phyloP scores from a whole-genome alignment of 1,140 invertebrate species.

The Adoxophyes honmai region DNA sequence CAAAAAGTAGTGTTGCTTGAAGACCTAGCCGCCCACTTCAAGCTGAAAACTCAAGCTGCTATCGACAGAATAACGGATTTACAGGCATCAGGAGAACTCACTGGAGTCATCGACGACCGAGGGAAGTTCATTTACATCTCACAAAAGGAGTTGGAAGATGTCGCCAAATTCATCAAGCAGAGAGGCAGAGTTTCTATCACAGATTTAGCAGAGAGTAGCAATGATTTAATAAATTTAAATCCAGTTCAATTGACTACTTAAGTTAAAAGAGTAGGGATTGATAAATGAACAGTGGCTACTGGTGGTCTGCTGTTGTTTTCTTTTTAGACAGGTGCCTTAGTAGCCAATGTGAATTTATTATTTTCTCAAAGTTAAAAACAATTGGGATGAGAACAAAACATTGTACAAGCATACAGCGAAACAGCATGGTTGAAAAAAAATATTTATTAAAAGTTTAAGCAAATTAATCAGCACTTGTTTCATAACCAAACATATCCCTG shows the following conservation, averaged over 20 bases:
- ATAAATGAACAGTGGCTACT: too few relatives aligned
- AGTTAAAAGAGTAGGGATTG: background rate
- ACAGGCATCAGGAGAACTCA: slow-evolving; percentile 87
- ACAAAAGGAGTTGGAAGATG: slow-evolving; percentile 91
- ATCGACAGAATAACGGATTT: slow-evolving; percentile 93
- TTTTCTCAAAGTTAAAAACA: too few relatives aligned
- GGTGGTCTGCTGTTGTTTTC: too few relatives aligned
- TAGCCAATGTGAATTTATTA: too few relatives aligned
- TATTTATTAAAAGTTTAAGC: slow-evolving; percentile 23
- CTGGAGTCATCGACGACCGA: slow-evolving; percentile 98
- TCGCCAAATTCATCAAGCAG: slow-evolving; percentile 97
- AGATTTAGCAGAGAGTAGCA: slow-evolving; percentile 96
- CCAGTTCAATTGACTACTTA: slow-evolving; percentile 60
- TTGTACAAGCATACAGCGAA: background rate
- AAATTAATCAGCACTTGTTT: slow-evolving; percentile 51
- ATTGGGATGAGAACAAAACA: too few relatives aligned
- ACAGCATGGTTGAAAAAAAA: slow-evolving; percentile 16
- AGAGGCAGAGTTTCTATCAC: slow-evolving; percentile 95
- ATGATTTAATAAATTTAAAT: slow-evolving; percentile 93
- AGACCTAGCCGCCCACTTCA: slow-evolving; percentile 94
- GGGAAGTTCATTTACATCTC: slow-evolving; percentile 99
- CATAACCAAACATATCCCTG: slow-evolving; percentile 85
- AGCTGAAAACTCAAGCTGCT: slow-evolving; percentile 92
- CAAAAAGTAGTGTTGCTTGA: slow-evolving; percentile 97
- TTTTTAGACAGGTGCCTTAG: too few relatives aligned